Percentiles rank a stretch among this genome's conserved stretches.
Conservation (phyloP, 1,140 invertebrate species). For the Yoshiicerus persimilis region DNA sequence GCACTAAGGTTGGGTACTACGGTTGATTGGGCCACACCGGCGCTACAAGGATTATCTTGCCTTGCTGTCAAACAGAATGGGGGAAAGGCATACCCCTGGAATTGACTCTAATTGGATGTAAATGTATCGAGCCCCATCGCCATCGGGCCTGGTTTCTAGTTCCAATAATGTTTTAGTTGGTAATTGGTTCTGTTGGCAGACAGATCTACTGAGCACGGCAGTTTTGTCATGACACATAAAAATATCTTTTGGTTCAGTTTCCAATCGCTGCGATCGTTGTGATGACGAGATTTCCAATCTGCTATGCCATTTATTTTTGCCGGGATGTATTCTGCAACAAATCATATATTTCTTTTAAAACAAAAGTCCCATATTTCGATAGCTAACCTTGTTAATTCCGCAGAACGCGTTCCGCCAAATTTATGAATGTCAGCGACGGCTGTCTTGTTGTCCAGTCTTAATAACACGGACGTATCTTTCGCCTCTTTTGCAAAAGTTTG, state of each 20-base stretch:
- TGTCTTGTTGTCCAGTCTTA: not conserved
- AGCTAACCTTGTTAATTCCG: not conserved
- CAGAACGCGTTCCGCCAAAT: not conserved
- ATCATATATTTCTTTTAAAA: not conserved
- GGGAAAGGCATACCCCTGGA: too few species aligned
- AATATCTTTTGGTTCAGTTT: not conserved
- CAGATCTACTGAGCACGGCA: too few species aligned
- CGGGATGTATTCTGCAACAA: not conserved
- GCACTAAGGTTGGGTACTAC: too few species aligned
- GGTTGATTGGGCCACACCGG: too few species aligned
- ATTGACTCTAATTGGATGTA: too few species aligned
- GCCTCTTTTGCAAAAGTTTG: not conserved
- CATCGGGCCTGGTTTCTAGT: too few species aligned
- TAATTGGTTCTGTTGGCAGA: too few species aligned
- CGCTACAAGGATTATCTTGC: too few species aligned
- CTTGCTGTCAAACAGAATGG: too few species aligned
- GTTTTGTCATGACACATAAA: too few species aligned
- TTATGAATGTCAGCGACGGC: conserved; percentile 10
- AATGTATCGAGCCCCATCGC: too few species aligned
- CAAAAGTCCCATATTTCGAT: conserved; percentile 1
- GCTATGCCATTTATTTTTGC: not conserved
- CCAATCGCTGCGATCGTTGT: not conserved
- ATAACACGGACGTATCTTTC: not conserved
- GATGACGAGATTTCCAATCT: not conserved
- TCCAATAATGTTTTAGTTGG: too few species aligned